Base-by-base conservation (phyloP, 2,888 invertebrate species). In the Chrysomela aeneicollis region DNA sequence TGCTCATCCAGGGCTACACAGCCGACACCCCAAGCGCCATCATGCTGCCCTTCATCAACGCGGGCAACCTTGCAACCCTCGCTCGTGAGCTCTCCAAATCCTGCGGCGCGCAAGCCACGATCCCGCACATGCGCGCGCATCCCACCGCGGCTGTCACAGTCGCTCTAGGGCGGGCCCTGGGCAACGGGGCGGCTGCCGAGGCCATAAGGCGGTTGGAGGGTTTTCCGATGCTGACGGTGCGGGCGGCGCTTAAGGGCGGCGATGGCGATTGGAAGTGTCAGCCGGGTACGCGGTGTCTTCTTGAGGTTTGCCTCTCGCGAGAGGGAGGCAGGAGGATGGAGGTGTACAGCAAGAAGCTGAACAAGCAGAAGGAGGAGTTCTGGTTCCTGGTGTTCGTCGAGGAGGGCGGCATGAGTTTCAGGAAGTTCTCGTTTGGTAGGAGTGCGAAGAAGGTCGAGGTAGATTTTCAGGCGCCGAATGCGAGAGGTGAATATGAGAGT, bases 281-380 rank as follows among this genome's bases (percentile, higher is more conserved):
- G n/a, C 55, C 61, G n/a, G 67, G 63, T 2, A 66, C 57, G 37
- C 67, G 78, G 57, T 77, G 77, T 67, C 64, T 77, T n/a, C 71
- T 82, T 49, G 74, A 77, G 32, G 72, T 82, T n/a, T n/a, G n/a
- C n/a, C n/a, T n/a, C n/a, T n/a, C n/a, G n/a, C 75, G 82, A 58
- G 75, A 76, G 15, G 79, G 79, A 19, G 73, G 76, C 1, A 73
- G 71, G 35, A 78, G 78, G 71, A 76, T 79, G 72, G 87, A 84
- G 75, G 87, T 87, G 73, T 93, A 92, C n/a, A 91, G 94, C 66
- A 93, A 94, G 0, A 89, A 90, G 67, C 98, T 95, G 85, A 91
- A 95, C 1, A 97, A 97, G 81, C 90, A 91, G 37, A 98, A 98
- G 84, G 94, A 94, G 78, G 98, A 98, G 81, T 94, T 96, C 61